Percentiles rank a stretch among this genome's conserved stretches.
These are phyloP conservation scores for Aplodontia rufa DNA, from an alignment of 2,113 vertebrate species.

Conservation along the genomic window DNA sequence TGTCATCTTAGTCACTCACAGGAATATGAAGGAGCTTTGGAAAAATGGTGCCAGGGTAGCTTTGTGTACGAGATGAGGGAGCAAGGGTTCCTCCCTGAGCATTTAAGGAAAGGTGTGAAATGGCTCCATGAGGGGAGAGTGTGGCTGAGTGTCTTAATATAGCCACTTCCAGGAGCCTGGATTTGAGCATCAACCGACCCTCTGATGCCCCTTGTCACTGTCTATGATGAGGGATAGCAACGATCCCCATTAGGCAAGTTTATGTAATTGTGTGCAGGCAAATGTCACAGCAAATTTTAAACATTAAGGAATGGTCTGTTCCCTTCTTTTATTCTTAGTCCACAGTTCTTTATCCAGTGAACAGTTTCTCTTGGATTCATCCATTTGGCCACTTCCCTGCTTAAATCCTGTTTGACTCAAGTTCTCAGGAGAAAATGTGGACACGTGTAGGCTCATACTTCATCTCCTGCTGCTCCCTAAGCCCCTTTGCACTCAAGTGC, in stretches of 20 bases:
- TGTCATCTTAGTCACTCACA: neutral
- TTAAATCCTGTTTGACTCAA: neutral
- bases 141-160: neutral
- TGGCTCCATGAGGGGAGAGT: neutral
- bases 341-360: neutral
- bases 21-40: neutral
- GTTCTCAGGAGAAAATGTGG: neutral
- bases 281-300: neutral
- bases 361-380: neutral
- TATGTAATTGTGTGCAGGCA: neutral
- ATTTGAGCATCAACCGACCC: neutral
- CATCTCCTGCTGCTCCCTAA: neutral
- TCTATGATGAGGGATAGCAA: neutral
- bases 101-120: neutral
- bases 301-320: neutral
- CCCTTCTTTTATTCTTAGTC: neutral
- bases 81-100: neutral
- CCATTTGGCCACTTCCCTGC: neutral
- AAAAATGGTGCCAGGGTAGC: neutral
- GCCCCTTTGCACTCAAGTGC: neutral
- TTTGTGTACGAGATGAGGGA: neutral
- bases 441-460: rapidly evolving
- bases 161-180: neutral
- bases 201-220: neutral
- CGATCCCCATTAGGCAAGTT: neutral